Base-by-base conservation (phyloP, 2,888 invertebrate species). In the Linhomoeus sp. region DNA sequence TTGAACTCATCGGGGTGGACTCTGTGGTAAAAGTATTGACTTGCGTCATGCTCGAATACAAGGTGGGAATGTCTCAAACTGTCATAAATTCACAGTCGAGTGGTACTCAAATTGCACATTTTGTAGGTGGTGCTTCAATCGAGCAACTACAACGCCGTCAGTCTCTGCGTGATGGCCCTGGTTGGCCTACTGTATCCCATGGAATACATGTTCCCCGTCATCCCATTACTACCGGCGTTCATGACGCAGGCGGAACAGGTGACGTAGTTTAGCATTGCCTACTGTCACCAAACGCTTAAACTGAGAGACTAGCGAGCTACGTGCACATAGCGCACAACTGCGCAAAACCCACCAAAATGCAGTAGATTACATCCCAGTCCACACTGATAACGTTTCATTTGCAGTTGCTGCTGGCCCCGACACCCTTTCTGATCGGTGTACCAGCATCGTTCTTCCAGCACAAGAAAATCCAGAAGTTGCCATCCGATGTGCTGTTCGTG, bases 161-260 rank as follows among this genome's bases (percentile, higher is more conserved):
- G 92, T 44, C 94, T 99, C 94, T 92, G 90, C 56, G 94, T 99
- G 62, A 86, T 99, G 83, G 94, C 97, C 50, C 81, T 99, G 64
- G 92, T 97, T 36, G 82, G 90, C 33, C 85, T 99, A 83, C 77
- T 99, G 57, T 99, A 99, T 70, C 97, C 97, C 1, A 72, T 99
- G 60, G 92, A 99, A 73, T 99, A 97, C 71, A 97, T 99, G 97
- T 99, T 99, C 71, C 97, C 99, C 48, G 90, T 97, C 47, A 99
- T 99, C 62, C 97, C 97, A 22, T 73, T 99, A 52, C 73, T 99
- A 60, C 97, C 99, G 47, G 86, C 90, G 40, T 94, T 90, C 68
- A 90, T 99, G 88, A 85, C 77, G 64, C 87, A 86, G 67, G 94
- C 94, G 1, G 97, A 99, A 70, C 94, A 97, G 72, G 77, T 78